Percentiles rank a stretch among this genome's conserved stretches.
Conservation (phyloP, 2,888 invertebrate genomes). For the Steinernema hermaphroditum region DNA sequence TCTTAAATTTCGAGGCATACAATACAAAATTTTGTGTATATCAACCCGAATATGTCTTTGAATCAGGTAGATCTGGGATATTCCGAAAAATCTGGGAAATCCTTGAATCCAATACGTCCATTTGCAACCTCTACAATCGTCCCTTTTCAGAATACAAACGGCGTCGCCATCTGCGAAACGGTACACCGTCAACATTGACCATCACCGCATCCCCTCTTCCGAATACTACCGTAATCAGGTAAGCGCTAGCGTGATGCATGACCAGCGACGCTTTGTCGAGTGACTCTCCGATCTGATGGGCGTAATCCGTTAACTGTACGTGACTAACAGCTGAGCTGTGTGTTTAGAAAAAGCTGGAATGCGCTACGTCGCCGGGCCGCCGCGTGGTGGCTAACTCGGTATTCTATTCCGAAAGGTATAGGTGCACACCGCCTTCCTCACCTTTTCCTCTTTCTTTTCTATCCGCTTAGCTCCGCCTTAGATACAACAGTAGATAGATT, state of each 20-base stretch:
- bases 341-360: constrained; percentile 28
- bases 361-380: constrained; percentile 26
- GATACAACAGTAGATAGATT: neutral
- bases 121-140: no score
- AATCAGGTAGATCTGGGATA: no score
- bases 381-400: constrained; percentile 31
- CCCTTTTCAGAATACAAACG: neutral
- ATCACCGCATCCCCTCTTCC: neutral
- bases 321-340: constrained; percentile 19
- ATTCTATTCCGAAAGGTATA: constrained; percentile 27
- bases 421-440: constrained; percentile 1
- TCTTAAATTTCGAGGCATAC: no score
- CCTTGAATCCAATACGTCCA: no score
- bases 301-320: neutral
- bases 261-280: constrained; percentile 1
- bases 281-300: neutral
- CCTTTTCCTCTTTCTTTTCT: neutral
- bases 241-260: constrained; percentile 12
- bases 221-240: constrained; percentile 5
- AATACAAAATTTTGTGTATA: no score
- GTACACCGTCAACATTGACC: constrained; percentile 4
- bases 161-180: neutral
- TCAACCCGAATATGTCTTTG: no score
- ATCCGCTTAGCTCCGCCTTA: constrained; percentile 14
- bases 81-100: no score